phyloP scores from a whole-genome alignment of 1,140 invertebrate genomes.

The Heliconius hewitsoni region DNA sequence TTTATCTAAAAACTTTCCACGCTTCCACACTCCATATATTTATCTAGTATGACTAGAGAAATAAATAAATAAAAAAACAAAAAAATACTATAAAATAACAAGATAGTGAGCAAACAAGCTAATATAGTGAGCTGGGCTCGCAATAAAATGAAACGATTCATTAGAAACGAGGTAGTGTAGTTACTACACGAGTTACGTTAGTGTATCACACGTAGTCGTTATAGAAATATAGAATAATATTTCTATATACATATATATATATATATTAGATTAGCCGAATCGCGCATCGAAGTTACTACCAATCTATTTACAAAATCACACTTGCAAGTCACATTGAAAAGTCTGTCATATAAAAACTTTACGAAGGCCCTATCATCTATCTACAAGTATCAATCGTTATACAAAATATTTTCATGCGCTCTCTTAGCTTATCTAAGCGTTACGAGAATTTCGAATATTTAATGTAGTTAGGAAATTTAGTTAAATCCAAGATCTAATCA shows the following conservation, averaged over 20 bases:
- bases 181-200: constrained; percentile 71
- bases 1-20: constrained; percentile 46
- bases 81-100: constrained; percentile 58
- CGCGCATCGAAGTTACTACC: constrained; percentile 41
- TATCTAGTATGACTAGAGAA: constrained; percentile 69
- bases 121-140: constrained; percentile 71
- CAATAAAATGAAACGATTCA: constrained; percentile 56
- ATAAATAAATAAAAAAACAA: constrained; percentile 42
- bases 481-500: constrained; percentile 49
- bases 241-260: constrained; percentile 6
- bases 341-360: constrained; percentile 77
- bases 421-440: constrained; percentile 56
- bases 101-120: constrained; percentile 70
- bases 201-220: constrained; percentile 64
- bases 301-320: constrained; percentile 76
- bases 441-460: constrained; percentile 55
- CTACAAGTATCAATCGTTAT: constrained; percentile 74
- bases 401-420: constrained; percentile 75
- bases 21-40: constrained; percentile 49
- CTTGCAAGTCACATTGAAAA: constrained; percentile 74
- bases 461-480: constrained; percentile 36
- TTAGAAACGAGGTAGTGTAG: constrained; percentile 76
- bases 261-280: constrained; percentile 22
- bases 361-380: constrained; percentile 59
- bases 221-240: constrained; percentile 56